Evolutionary conservation across 2,888 invertebrate species (phyloP).

Genomic region (Thalpophila matura): DNA sequence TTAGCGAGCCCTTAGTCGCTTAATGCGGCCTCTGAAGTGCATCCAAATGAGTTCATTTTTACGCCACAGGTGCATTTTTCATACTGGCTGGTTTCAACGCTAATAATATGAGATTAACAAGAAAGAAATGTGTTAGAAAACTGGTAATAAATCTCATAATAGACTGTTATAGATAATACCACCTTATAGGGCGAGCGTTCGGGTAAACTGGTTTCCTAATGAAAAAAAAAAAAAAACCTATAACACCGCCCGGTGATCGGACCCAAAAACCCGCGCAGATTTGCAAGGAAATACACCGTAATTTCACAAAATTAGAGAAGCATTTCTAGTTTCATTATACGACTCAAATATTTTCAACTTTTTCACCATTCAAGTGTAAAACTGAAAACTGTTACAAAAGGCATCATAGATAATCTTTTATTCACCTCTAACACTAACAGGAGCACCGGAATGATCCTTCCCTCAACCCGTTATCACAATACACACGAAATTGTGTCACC

Average conservation of each 20-base stretch:
- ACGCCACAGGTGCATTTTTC: slow-evolving; percentile 32
- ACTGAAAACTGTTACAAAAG: slow-evolving; percentile 1
- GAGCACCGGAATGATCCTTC: slow-evolving; percentile 14
- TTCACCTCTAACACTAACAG: slow-evolving; percentile 14
- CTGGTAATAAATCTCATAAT: not conserved
- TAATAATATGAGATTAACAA: slow-evolving; percentile 9
- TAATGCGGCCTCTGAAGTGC: slow-evolving; percentile 34
- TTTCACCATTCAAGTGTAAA: not conserved
- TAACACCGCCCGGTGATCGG: no score
- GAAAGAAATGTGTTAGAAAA: not conserved
- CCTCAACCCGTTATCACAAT: slow-evolving; percentile 47
- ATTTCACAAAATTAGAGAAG: no score
- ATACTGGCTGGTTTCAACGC: slow-evolving; percentile 19
- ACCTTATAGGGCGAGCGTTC: no score
- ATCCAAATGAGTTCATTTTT: slow-evolving; percentile 30
- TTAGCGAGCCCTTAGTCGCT: not conserved
- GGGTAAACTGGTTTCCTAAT: no score
- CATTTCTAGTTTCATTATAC: no score
- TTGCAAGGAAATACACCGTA: no score
- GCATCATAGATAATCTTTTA: slow-evolving; percentile 28
- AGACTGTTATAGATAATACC: no score
- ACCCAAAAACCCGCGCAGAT: no score
- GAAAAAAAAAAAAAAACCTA: no score
- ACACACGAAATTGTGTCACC: slow-evolving; percentile 36
- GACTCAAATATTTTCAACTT: no score